Evolutionary conservation across 2,113 vertebrate genomes (phyloP), one percentile per base, ranked within the genome.

Genomic region (human): DNA sequence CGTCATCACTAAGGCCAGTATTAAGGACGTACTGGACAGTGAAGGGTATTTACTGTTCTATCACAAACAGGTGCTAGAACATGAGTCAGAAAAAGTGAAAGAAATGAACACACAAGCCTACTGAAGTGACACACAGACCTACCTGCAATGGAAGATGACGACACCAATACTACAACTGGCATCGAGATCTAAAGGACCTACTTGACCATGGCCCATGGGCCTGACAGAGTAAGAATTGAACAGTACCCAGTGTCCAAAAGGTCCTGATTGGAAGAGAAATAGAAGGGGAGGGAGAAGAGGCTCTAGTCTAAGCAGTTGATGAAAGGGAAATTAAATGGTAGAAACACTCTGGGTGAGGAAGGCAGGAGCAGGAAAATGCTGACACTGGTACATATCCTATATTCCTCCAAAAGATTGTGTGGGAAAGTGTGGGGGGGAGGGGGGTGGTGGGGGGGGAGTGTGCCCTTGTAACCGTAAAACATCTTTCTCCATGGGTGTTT

Each of bases 1-100:
- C 89, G 99, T 99, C 98, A 99, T 99, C 99, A 99, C 99, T 98
- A 99, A 99, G 99, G 99, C 99, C 99, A 99, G 99, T 99, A 99
- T 99, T 99, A 99, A 99, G 98, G 99, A 99, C 83, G 99, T 99
- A 95, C 99, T 99, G 99, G 99, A 99, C 98, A 99, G 99, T 96
- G 99, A 99, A 99, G 99, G 99, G 99, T 99, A 98, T 99, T 99
- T 99, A 98, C 99, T 99, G 98, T 99, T 99, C 98, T 99, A 99
- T 99, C 99, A 99, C 99, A 99, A 99, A 99, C 99, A 99, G 98
- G 99, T 99, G 98, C 99, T 99, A 96, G 99, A 99, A 98, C 99
- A 99, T 52, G 99, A 99, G 98, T 99, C 98, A 97, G 98, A 98
- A 97, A 97, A 96, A 98, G 98, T 98, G 98, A 98, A 98, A 98